Evolutionary conservation across 2,888 invertebrate species (phyloP), one percentile per base, ranked within the genome.

Genomic region (Diabrotica balteata): DNA sequence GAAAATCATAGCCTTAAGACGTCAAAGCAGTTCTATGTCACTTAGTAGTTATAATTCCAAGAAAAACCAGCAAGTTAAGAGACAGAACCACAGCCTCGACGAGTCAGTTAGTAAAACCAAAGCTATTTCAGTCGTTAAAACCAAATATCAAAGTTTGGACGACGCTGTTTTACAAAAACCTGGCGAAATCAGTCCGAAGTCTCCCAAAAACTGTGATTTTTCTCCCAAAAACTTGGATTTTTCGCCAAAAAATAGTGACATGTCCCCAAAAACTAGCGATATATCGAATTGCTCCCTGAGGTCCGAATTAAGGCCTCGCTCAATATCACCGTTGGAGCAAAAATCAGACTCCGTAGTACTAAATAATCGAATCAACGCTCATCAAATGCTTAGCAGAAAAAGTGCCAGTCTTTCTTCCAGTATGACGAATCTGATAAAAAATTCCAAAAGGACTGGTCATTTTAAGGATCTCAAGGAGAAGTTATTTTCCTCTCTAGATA

Each of bases 1-100:
- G 2, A 96, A 95, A 86, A 92, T 94, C 4, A 95, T 96, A 80
- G 95, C 95, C 7, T 88, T 96, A 66, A 86, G 96, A 68, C 87
- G 95, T 44, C 94, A 94, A 82, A 93, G 93, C 79, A 94, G 94
- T 4, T 91, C 93, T 54, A 91, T 92, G 52, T 93, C 92, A 64
- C 85, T 93, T 54, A 90, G 89, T 67, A 88, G 87, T 52, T 88
- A 87, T 7, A 80, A 86, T 5, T 73, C 78, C 51, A 80, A 79
- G 69, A 82, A 82, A 77, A 67, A 74, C 6, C 73, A 72, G 8
- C 74, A 77, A 44, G 82, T 84, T 3, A 90, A 89, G 80, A 87
- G 91, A 73, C 88, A 91, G 80, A 91, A 92, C 82, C 89, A 91
- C 68, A 93, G 93, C 78, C 86, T 92, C 63, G 94, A 94, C 77